Evolutionary conservation across 2,797 vertebrate genomes (phyloP).

Genomic region (Xyrichtys novacula): DNA sequence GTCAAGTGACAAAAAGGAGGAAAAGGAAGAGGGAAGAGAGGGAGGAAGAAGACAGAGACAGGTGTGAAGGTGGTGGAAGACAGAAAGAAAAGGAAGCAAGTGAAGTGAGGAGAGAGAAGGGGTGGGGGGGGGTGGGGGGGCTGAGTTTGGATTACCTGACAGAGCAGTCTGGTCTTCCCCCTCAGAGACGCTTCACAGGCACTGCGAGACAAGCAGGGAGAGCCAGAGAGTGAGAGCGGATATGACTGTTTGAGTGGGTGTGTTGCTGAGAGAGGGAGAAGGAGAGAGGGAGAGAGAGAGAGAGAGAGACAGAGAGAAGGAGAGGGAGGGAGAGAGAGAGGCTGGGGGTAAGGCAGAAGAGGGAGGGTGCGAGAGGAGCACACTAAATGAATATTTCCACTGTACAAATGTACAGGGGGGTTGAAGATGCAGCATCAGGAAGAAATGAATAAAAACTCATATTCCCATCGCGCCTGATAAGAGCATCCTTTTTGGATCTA

Average conservation of each 20-base stretch:
- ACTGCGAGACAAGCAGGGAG: constrained; percentile 82
- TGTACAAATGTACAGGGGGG: constrained; percentile 46
- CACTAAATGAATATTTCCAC: constrained; percentile 71
- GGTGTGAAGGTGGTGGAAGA: neutral
- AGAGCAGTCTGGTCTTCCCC: constrained; percentile 82
- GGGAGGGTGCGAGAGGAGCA: constrained; percentile 61
- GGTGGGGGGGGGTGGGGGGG: constrained; percentile 40
- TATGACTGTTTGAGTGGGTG: constrained; percentile 84
- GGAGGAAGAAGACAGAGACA: constrained; percentile 17
- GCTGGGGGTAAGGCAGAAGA: constrained; percentile 59
- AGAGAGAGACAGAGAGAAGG: constrained; percentile 55
- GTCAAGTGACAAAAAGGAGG: constrained; percentile 22
- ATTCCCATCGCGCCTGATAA: constrained; percentile 4
- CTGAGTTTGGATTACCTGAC: constrained; percentile 81
- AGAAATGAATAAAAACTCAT: constrained; percentile 36
- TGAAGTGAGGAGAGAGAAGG: constrained; percentile 27
- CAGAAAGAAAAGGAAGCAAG: neutral
- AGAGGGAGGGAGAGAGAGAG: constrained; percentile 22
- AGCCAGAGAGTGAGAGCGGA: constrained; percentile 81
- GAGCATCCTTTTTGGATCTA: constrained; percentile 21
- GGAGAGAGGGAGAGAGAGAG: constrained; percentile 47
- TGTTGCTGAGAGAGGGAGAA: constrained; percentile 71
- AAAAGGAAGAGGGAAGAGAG: constrained; percentile 12
- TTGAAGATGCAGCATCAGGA: constrained; percentile 22
- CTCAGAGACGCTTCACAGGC: constrained; percentile 83